phyloP scores from a whole-genome alignment of 2,888 invertebrate genomes.

The Stenichneumon culpator region DNA sequence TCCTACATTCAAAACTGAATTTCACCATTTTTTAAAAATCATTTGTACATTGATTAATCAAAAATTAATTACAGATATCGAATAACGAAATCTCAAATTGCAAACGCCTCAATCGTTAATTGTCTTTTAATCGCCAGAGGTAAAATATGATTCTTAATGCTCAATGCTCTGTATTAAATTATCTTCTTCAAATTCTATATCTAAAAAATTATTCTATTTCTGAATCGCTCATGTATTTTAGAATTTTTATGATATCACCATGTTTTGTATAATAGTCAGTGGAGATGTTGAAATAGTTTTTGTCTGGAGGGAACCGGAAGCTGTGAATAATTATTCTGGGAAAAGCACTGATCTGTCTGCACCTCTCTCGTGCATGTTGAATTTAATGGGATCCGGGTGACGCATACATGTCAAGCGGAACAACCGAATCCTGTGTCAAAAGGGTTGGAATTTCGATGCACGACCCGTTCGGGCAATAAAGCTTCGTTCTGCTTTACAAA shows the following conservation, averaged over 20 bases:
- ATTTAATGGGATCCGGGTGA: conserved; percentile 1
- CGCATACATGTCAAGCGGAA: background rate
- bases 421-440: background rate
- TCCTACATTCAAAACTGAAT: background rate
- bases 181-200: background rate
- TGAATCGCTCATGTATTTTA: background rate
- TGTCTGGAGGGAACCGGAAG: background rate
- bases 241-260: background rate
- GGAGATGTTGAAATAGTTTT: background rate
- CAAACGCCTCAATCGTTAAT: background rate
- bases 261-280: background rate
- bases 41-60: background rate
- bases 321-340: background rate
- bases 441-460: conserved; percentile 18
- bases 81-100: background rate
- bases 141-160: background rate
- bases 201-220: background rate
- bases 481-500: conserved; percentile 37
- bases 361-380: background rate
- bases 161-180: background rate
- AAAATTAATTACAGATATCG: background rate
- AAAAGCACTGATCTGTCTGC: background rate
- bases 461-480: conserved; percentile 46
- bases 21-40: background rate
- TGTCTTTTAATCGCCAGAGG: background rate